Base-by-base conservation (phyloP, 1,140 invertebrate species). In the Trichonephila inaurata region DNA sequence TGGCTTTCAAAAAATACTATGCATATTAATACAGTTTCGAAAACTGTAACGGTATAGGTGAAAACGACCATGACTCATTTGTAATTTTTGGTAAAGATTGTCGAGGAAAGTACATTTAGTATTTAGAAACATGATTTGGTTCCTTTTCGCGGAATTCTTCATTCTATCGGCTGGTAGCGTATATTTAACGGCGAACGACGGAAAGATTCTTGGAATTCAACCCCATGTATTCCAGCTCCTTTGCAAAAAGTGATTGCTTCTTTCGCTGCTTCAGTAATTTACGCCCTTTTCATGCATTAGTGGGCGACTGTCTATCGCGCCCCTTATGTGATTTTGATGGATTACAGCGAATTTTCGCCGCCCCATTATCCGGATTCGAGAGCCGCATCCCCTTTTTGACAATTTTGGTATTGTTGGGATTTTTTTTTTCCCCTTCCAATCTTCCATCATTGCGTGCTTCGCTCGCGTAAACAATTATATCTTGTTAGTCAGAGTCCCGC, bases 241-340 rank as follows among this genome's bases (percentile, higher is more conserved):
- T 77, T 77, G 6, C 4, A 2, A 77, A 77, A 40, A 33, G 40
- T 87, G 58, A 62, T 64, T 64, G 58, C 85, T 87, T 87, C 66
- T 87, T 83, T 83, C 21, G 44, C 51, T 58, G 82, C 40, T n/a
- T 14, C 66, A 24, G 77, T 88, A 88, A 88, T 88, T 88, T 88
- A 88, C 60, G 61, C 24, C 61, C 85, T 24, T 10, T 60, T 33
- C 61, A 89, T 28, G 33, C 33, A 89, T 69, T 69, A 44, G 33
- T 24, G 51, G 33, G 87, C 44, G 64, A 19, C 87, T 89, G 87
- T 69, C 64, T 89, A 62, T 89, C 60, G 33, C 87, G 66, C 66
- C 66, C 10, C 58, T 18, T n/a, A 51, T n/a, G 40, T 89, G 62
- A 90, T 81, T 77, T 90, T 90, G 89, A 90, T 90, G 89, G 89